Percentiles rank a stretch among this genome's conserved stretches.
phyloP scores from a whole-genome alignment of 2,888 invertebrate genomes.

The Nebria salina region DNA sequence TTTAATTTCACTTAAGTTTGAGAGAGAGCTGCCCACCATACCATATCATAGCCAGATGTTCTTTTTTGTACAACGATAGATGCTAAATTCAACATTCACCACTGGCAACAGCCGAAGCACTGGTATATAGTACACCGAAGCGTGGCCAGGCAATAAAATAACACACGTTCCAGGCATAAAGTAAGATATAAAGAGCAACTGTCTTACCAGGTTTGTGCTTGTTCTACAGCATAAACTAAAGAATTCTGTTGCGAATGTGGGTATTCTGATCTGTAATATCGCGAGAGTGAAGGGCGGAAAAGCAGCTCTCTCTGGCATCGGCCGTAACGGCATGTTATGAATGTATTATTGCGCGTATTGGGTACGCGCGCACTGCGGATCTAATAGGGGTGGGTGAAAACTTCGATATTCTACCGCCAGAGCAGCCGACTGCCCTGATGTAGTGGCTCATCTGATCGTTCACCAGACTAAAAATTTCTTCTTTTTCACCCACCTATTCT shows the following conservation, averaged over 20 bases:
- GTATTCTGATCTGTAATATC: slow-evolving; percentile 22
- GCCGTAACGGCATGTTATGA: slow-evolving; percentile 23
- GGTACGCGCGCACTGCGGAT: slow-evolving; percentile 2
- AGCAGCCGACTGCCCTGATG: not conserved
- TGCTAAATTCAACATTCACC: slow-evolving; percentile 14
- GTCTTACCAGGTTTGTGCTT: slow-evolving; percentile 16
- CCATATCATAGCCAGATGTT: not conserved
- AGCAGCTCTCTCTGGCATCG: slow-evolving; percentile 2
- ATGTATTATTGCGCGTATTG: slow-evolving; percentile 18
- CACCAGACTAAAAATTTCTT: slow-evolving; percentile 16
- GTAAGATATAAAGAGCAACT: slow-evolving; percentile 23
- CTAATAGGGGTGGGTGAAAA: not conserved
- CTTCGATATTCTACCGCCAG: slow-evolving; percentile 3
- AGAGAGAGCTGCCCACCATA: slow-evolving; percentile 7
- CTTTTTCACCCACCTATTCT: not conserved
- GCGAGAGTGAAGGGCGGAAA: not conserved
- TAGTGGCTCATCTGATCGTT: slow-evolving; percentile 17
- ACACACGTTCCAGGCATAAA: slow-evolving; percentile 18
- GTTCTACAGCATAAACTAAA: slow-evolving; percentile 17
- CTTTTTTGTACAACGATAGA: not conserved
- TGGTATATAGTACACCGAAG: not conserved
- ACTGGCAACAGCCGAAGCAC: not conserved
- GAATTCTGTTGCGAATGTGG: slow-evolving; percentile 23
- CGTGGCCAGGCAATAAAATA: slow-evolving; percentile 17
- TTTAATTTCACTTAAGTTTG: slow-evolving; percentile 15